These are phyloP conservation scores for Ophioderma brevispina DNA, from an alignment of 35 echinoderm and acorn worm species.

Conservation along the genomic window DNA sequence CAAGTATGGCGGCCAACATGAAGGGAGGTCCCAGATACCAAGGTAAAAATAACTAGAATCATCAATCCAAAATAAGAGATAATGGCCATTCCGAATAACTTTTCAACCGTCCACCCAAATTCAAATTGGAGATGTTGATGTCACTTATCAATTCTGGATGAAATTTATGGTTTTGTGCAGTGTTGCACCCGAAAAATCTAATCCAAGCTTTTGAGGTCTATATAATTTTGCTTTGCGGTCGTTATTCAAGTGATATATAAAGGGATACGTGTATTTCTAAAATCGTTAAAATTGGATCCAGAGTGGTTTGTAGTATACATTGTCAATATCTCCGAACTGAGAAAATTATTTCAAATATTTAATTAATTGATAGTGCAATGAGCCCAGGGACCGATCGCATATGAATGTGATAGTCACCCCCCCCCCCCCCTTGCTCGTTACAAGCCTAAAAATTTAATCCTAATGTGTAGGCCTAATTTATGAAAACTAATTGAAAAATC, in stretches of 20 bases:
- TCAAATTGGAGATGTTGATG: background rate
- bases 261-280: background rate
- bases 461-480: too few relatives aligned
- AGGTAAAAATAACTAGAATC: background rate
- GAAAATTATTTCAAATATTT: too few relatives aligned
- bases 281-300: background rate
- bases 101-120: background rate
- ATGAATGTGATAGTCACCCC: too few relatives aligned
- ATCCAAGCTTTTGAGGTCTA: background rate
- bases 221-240: background rate
- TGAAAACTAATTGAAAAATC: too few relatives aligned
- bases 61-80: background rate
- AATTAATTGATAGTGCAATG: too few relatives aligned
- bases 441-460: too few relatives aligned
- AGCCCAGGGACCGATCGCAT: too few relatives aligned
- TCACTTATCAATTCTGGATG: background rate
- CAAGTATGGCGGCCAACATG: background rate
- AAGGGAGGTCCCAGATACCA: background rate
- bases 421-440: too few relatives aligned
- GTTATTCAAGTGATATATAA: background rate
- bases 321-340: too few relatives aligned
- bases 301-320: background rate
- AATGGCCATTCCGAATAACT: background rate
- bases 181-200: background rate
- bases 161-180: background rate